Conservation (phyloP, 2,797 vertebrate genomes). For the Pelodytes ibericus region DNA sequence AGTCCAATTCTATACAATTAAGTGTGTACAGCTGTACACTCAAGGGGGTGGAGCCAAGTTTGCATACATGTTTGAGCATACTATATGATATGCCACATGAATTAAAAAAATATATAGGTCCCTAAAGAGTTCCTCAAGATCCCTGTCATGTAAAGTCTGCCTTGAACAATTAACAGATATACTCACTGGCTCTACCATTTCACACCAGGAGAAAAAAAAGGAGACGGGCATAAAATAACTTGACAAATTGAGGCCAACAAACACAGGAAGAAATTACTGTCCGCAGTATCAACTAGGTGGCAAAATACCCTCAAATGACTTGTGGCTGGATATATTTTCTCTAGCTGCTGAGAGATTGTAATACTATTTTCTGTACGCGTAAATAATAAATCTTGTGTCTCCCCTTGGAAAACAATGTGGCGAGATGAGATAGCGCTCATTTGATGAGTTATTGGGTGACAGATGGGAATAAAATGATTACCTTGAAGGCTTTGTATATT, state of each 20-base stretch:
- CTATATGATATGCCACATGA: too few species aligned
- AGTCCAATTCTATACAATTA: too few species aligned
- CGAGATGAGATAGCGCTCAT: background rate
- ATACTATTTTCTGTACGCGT: background rate
- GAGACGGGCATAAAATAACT: background rate
- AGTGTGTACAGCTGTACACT: too few species aligned
- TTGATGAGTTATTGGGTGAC: background rate
- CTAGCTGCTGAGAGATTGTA: background rate
- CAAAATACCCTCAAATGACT: background rate
- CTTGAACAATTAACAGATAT: background rate
- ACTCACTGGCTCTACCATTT: background rate
- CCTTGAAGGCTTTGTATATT: background rate
- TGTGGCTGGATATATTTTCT: background rate
- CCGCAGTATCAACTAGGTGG: background rate
- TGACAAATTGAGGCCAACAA: background rate
- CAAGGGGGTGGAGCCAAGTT: too few species aligned
- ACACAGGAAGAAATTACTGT: background rate
- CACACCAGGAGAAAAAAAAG: background rate
- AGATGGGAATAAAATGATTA: background rate
- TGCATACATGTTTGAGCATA: too few species aligned
- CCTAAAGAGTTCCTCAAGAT: too few species aligned
- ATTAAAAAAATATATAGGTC: too few species aligned
- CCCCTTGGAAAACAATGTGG: background rate
- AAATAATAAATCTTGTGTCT: background rate
- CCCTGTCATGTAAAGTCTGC: background rate